These are phyloP conservation scores for Centropus unirufus DNA, from an alignment of 2,113 vertebrate species.

Conservation along the genomic window DNA sequence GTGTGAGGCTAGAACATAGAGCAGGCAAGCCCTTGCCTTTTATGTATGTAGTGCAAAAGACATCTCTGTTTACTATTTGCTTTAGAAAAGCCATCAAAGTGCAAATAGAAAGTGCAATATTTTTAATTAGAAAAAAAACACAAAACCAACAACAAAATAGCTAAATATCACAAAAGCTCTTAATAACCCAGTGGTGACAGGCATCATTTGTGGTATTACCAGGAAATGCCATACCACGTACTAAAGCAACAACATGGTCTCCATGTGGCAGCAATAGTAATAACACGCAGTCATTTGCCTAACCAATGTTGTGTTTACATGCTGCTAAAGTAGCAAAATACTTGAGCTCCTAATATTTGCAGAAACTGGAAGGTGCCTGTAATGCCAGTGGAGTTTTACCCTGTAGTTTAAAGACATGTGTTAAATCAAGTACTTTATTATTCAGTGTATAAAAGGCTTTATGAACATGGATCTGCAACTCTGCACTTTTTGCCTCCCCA, in stretches of 20 bases:
- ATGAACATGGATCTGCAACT: background rate
- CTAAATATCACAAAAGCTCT: background rate
- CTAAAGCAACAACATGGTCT: background rate
- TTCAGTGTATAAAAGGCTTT: background rate
- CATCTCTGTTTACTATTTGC: constrained; percentile 44
- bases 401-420: background rate
- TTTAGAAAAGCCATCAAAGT: constrained; percentile 33
- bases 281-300: background rate
- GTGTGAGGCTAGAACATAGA: background rate
- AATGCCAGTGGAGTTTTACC: background rate
- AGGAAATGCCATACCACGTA: background rate
- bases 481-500: background rate
- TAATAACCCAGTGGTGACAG: background rate
- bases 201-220: background rate
- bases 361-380: background rate
- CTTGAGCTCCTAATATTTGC: background rate
- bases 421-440: background rate
- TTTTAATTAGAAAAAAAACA: background rate
- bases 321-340: background rate
- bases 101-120: constrained; percentile 32
- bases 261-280: background rate
- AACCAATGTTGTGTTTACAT: background rate
- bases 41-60: background rate
- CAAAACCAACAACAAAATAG: background rate
- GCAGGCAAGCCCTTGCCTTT: constrained; percentile 26